Evolutionary conservation across 2,888 invertebrate genomes (phyloP).

Genomic region (Spatulosminthurus flaviceps): DNA sequence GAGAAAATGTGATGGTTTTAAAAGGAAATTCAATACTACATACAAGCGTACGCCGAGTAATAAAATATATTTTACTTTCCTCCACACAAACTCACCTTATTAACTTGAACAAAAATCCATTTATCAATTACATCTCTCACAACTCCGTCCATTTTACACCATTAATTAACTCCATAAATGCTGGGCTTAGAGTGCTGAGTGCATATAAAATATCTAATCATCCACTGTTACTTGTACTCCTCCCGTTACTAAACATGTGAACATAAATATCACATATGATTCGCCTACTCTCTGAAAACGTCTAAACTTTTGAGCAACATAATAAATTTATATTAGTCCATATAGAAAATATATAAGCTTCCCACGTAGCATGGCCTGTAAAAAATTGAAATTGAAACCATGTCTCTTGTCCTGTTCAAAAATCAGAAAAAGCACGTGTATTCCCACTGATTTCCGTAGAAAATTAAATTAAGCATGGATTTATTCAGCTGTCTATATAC

Average conservation of each 20-base stretch:
- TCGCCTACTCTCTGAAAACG: no score
- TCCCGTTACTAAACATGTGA: no score
- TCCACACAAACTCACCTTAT: slow-evolving; percentile 9
- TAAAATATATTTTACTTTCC: slow-evolving; percentile 30
- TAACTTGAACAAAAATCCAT: slow-evolving; percentile 18
- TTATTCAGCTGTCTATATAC: slow-evolving; percentile 15
- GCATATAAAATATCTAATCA: slow-evolving; percentile 18
- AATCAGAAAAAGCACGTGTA: slow-evolving; percentile 24
- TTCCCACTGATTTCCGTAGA: slow-evolving; percentile 25
- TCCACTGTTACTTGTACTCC: neutral
- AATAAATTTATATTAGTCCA: neutral
- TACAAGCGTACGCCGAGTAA: slow-evolving; percentile 17
- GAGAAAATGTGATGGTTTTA: slow-evolving; percentile 3
- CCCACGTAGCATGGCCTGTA: slow-evolving; percentile 4
- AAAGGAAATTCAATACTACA: slow-evolving; percentile 23
- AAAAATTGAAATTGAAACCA: neutral
- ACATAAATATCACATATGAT: no score
- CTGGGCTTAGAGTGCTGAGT: neutral
- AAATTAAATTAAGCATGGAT: slow-evolving; percentile 22
- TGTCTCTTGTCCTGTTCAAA: slow-evolving; percentile 4
- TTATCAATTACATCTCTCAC: slow-evolving; percentile 18
- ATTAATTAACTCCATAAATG: slow-evolving; percentile 18
- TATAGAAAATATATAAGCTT: neutral
- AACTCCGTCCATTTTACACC: slow-evolving; percentile 18
- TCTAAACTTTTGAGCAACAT: neutral